Conservation (phyloP, 2,113 vertebrate genomes). For the Seriola quinqueradiata region DNA sequence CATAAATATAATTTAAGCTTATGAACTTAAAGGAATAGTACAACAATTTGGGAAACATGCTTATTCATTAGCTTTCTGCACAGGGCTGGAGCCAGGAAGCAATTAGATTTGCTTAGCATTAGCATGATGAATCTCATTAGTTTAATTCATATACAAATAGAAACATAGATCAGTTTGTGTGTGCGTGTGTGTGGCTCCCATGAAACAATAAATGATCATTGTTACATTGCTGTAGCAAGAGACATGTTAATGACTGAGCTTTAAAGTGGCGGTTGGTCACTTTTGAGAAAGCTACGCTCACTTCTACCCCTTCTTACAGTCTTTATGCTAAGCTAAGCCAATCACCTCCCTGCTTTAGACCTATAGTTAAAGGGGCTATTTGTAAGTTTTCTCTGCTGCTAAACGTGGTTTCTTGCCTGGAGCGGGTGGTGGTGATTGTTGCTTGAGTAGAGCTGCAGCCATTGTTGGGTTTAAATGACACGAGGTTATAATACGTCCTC, state of each 20-base stretch:
- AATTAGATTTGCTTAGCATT: background rate
- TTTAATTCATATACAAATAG: background rate
- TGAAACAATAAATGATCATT: too few species aligned
- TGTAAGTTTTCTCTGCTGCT: too few species aligned
- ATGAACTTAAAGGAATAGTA: background rate
- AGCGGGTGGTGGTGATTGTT: too few species aligned
- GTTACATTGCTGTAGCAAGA: background rate
- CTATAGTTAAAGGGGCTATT: too few species aligned
- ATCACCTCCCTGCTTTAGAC: too few species aligned
- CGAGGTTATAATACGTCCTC: too few species aligned
- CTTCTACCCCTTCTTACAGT: background rate
- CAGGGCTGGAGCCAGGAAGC: background rate
- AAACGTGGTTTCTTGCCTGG: too few species aligned
- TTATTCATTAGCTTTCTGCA: background rate
- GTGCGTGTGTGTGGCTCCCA: background rate
- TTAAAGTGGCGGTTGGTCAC: background rate
- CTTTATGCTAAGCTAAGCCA: too few species aligned
- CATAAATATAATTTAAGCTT: background rate
- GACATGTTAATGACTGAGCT: background rate
- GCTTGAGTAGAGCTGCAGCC: too few species aligned
- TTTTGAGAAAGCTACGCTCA: background rate
- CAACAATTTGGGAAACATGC: background rate
- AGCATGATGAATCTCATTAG: background rate
- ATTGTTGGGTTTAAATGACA: too few species aligned
- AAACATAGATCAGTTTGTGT: background rate